Evolutionary conservation across 2,113 vertebrate species (phyloP), one percentile per base, ranked within the genome.

Genomic region (Pelobates fuscus): DNA sequence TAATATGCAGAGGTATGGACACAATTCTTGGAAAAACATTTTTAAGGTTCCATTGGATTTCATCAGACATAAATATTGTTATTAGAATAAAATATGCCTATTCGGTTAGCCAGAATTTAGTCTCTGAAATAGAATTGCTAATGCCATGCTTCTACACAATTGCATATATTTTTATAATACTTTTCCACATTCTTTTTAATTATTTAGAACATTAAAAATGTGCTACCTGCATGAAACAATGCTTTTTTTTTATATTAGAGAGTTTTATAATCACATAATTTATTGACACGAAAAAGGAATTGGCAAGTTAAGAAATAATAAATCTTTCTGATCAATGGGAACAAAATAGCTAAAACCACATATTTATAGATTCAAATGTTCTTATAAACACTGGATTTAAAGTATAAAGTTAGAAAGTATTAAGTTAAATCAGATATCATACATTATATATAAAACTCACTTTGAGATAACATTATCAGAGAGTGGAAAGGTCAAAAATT

Each of bases 251-350:
- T 30, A 52, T 26, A n/a, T n/a, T n/a, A n/a, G n/a, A 63, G 29
- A 52, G 57, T 57, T 8, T 18, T 5, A 25, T 61, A 71, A 71
- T 71, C 59, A 58, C 21, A 27, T 59, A n/a, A n/a, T 71, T 61
- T 61, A 60, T 61, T 46, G 58, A 71, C 57, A 29, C 29, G 25
- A 61, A 62, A 71, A 71, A 62, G 49, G 43, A 71, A 63, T 63
- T 21, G 21, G 60, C 37, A 63, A 27, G 5, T 29, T 11, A 30
- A 61, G 58, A 26, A 61, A 61, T 37, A 12, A 63, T 37, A 37
- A 63, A 37, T 37, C 60, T 32, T 37, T 37, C 21, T 32, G 60
- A 20, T 30, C 17, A 4, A 17, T 11, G 18, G 3, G 20, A 63
- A 63, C n/a, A 32, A 63, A 63, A 37, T 21, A 20, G 21, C 8